phyloP scores from a whole-genome alignment of 2,888 invertebrate genomes.

The Gastracanthus pulcherrimus region DNA sequence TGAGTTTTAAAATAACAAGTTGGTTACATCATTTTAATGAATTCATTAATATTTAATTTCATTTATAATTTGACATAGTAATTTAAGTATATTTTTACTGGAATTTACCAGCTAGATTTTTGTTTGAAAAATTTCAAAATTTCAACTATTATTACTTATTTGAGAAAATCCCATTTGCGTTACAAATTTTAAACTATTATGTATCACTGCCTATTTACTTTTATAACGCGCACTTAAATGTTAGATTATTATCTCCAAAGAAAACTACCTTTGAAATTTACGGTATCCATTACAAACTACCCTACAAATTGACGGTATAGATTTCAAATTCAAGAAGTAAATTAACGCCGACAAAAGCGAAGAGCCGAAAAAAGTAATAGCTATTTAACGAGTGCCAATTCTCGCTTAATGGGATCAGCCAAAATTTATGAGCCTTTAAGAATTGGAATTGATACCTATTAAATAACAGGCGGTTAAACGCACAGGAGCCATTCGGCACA shows the following conservation, averaged over 20 bases:
- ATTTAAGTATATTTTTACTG: too few relatives aligned
- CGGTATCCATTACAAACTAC: not conserved
- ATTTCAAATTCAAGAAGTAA: not conserved
- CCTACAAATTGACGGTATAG: not conserved
- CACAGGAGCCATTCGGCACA: not conserved
- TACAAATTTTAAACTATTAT: not conserved
- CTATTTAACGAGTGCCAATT: slow-evolving; percentile 23
- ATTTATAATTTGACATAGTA: too few relatives aligned
- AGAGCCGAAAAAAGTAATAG: slow-evolving; percentile 9
- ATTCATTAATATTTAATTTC: too few relatives aligned
- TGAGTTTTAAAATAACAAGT: too few relatives aligned
- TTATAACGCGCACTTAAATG: not conserved
- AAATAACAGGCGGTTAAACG: slow-evolving; percentile 19
- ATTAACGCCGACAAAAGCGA: slow-evolving; percentile 6
- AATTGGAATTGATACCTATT: slow-evolving; percentile 48
- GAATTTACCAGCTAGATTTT: too few relatives aligned
- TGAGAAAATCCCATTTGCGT: too few relatives aligned
- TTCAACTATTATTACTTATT: too few relatives aligned
- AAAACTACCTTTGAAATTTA: not conserved
- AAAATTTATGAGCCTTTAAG: slow-evolving; percentile 35
- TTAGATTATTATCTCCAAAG: not conserved
- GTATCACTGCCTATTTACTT: not conserved
- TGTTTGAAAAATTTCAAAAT: too few relatives aligned
- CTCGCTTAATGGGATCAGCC: not conserved
- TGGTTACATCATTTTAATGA: too few relatives aligned